These are phyloP conservation scores for Drosophila testacea DNA, from an alignment of 2,888 invertebrate species.

Conservation along the genomic window DNA sequence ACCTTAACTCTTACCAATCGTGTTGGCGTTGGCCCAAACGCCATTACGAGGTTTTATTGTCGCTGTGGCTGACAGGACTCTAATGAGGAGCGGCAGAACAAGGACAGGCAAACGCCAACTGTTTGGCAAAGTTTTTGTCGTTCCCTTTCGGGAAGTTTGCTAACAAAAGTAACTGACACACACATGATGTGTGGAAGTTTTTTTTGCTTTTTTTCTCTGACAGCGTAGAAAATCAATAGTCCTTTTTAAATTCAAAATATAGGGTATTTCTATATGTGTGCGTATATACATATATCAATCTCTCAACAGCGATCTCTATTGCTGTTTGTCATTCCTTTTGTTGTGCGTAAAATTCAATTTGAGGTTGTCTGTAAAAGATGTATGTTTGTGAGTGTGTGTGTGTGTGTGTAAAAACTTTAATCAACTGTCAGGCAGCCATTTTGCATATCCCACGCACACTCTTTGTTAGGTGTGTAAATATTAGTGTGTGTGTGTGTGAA, in stretches of 20 bases:
- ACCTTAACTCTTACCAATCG: slow-evolving; percentile 1
- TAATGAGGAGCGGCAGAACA: slow-evolving; percentile 42
- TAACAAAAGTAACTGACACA: slow-evolving; percentile 36
- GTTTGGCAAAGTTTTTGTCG: slow-evolving; percentile 45
- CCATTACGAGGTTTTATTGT: slow-evolving; percentile 44
- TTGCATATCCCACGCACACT: slow-evolving; percentile 26
- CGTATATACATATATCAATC: slow-evolving; percentile 22
- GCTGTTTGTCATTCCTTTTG: slow-evolving; percentile 57
- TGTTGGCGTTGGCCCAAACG: slow-evolving; percentile 25
- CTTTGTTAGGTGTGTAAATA: not conserved
- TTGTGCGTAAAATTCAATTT: slow-evolving; percentile 70
- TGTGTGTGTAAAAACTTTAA: slow-evolving; percentile 48
- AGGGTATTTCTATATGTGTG: slow-evolving; percentile 19
- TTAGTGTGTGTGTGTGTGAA: slow-evolving; percentile 11
- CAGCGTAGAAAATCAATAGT: slow-evolving; percentile 65
- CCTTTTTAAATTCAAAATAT: slow-evolving; percentile 55
- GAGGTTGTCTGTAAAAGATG: slow-evolving; percentile 47
- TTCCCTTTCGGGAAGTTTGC: slow-evolving; percentile 16
- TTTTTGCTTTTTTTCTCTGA: slow-evolving; percentile 10
- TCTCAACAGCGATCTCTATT: slow-evolving; percentile 40
- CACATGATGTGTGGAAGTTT: slow-evolving; percentile 1
- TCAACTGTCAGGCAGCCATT: slow-evolving; percentile 45
- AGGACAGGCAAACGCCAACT: slow-evolving; percentile 21
- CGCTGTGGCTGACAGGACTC: slow-evolving; percentile 38
- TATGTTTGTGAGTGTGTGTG: slow-evolving; percentile 8